phyloP scores from a whole-genome alignment of 2,113 vertebrate genomes.

The Alethe castanea region DNA sequence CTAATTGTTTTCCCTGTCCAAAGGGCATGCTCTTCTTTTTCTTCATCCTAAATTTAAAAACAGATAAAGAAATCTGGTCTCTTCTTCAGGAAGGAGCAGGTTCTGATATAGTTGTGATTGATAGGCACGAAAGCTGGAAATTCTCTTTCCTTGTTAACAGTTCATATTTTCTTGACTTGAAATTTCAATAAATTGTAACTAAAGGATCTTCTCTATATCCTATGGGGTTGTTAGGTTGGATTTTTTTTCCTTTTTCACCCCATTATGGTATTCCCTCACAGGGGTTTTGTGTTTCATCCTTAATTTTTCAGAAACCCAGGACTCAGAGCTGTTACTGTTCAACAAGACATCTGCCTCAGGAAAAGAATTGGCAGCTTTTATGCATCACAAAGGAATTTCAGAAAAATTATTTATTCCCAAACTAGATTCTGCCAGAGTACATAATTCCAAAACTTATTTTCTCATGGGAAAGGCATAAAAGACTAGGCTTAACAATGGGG shows the following conservation, averaged over 20 bases:
- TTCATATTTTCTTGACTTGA: neutral
- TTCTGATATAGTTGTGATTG: neutral
- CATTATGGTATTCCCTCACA: neutral
- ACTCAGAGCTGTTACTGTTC: neutral
- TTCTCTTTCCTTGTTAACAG: neutral
- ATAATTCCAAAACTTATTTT: constrained; percentile 1
- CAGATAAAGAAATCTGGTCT: neutral
- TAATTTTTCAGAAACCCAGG: neutral
- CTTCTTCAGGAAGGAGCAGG: neutral
- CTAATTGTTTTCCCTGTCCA: neutral
- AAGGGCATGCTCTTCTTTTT: neutral
- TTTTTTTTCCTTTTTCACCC: neutral
- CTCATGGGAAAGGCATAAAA: neutral
- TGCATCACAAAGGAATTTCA: constrained; percentile 15
- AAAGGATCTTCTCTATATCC: neutral
- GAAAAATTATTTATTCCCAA: constrained; percentile 32
- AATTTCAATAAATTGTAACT: neutral
- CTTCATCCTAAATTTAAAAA: neutral
- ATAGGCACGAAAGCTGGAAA: neutral
- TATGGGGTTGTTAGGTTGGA: neutral
- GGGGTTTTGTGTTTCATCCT: neutral
- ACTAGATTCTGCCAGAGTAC: neutral
- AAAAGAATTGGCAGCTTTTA: constrained; percentile 44
- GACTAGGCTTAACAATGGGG: neutral
- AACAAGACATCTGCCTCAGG: constrained; percentile 32